phyloP scores from a whole-genome alignment of 2,797 vertebrate genomes.

The Chloroceryle amazona region DNA sequence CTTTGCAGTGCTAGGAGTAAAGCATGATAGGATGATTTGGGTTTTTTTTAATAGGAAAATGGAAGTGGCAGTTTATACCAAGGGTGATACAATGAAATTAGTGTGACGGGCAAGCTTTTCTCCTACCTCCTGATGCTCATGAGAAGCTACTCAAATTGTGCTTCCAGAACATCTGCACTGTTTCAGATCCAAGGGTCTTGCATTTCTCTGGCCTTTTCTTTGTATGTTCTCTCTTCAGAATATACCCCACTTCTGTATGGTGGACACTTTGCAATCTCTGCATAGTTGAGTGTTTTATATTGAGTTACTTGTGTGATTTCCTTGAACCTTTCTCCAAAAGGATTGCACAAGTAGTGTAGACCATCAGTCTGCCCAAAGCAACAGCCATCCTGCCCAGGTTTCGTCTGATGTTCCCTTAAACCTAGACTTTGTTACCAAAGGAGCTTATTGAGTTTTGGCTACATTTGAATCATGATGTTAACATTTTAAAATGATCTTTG shows the following conservation, averaged over 20 bases:
- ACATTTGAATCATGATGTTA: neutral
- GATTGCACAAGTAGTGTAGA: neutral
- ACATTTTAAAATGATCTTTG: neutral
- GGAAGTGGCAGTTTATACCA: neutral
- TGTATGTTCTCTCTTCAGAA: neutral
- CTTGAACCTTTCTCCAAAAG: neutral
- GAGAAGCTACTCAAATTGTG: neutral
- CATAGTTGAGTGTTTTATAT: neutral
- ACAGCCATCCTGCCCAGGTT: neutral
- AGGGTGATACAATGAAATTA: neutral
- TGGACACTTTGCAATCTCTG: neutral
- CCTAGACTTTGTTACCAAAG: neutral
- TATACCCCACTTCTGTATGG: fast-evolving
- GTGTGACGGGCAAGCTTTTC: neutral
- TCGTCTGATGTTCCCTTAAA: neutral
- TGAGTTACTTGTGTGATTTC: fast-evolving
- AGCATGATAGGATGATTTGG: neutral
- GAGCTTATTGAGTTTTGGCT: neutral
- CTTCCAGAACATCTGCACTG: neutral
- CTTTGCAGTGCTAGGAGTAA: neutral
- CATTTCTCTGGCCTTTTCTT: neutral
- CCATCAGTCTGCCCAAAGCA: neutral
- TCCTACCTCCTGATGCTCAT: neutral
- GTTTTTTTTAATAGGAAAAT: neutral
- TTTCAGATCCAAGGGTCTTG: fast-evolving